phyloP scores from a whole-genome alignment of 2,888 invertebrate species.

The Tuberolachnus salignus region DNA sequence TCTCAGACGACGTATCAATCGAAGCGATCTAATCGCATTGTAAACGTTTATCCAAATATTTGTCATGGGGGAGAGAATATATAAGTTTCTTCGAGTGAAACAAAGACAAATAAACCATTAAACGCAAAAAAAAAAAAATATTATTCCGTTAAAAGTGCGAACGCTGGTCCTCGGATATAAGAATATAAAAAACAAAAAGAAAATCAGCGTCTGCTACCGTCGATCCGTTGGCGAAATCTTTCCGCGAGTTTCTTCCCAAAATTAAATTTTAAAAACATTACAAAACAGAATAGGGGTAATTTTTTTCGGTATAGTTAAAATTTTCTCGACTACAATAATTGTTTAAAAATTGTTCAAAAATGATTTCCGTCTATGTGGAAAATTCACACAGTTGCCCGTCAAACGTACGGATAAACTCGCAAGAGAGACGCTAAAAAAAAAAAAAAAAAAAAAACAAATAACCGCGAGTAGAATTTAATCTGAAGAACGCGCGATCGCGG shows the following conservation, averaged over 20 bases:
- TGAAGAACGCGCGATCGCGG: not conserved
- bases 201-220: not conserved
- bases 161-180: slow-evolving; percentile 45
- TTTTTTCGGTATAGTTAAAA: too few relatives aligned
- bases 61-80: slow-evolving; percentile 43
- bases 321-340: not conserved
- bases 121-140: not conserved
- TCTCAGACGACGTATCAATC: slow-evolving; percentile 55
- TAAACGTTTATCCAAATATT: slow-evolving; percentile 56
- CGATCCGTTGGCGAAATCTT: not conserved
- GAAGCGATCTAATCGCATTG: slow-evolving; percentile 56
- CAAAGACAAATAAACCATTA: slow-evolving; percentile 54
- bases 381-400: slow-evolving; percentile 9
- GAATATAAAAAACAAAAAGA: slow-evolving; percentile 10
- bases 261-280: not conserved
- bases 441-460: too few relatives aligned
- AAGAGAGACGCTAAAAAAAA: slow-evolving; percentile 31
- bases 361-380: not conserved
- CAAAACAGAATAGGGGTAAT: too few relatives aligned
- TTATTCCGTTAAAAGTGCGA: slow-evolving; percentile 19
- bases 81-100: slow-evolving; percentile 55
- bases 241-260: not conserved
- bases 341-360: too few relatives aligned
- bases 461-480: slow-evolving; percentile 1
- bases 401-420: not conserved